Percentiles rank a stretch among this genome's conserved stretches.
Conservation (phyloP, 2,113 vertebrate species). For the Xerus inauris region DNA sequence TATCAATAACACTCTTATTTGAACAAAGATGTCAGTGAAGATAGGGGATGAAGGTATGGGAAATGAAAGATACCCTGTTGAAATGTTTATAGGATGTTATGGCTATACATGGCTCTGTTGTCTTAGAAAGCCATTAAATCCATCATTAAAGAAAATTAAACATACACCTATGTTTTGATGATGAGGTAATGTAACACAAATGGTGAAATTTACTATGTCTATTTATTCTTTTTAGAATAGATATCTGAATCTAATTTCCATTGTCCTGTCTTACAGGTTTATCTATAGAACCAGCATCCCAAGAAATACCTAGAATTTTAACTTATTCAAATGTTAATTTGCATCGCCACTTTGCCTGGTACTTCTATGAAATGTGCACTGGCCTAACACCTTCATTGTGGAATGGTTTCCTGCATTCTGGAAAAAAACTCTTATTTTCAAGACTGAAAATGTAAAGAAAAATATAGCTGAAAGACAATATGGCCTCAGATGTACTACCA, state of each 20-base stretch:
- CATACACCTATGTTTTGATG: neutral
- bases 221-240: neutral
- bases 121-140: neutral
- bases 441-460: neutral
- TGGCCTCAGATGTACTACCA: neutral
- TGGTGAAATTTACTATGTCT: neutral
- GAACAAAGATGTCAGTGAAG: neutral
- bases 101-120: neutral
- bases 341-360: neutral
- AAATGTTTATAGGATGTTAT: neutral
- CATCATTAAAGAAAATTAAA: neutral
- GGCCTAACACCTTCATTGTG: neutral
- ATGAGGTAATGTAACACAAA: neutral
- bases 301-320: neutral
- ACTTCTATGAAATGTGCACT: neutral
- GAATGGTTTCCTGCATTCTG: neutral
- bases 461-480: neutral
- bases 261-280: neutral
- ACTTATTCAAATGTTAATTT: neutral
- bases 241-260: neutral
- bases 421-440: neutral
- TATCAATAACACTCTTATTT: neutral
- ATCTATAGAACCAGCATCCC: neutral
- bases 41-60: neutral
- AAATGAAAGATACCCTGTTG: neutral